Conservation (phyloP, 2,113 vertebrate genomes). For the Amblyopsis rosae region DNA sequence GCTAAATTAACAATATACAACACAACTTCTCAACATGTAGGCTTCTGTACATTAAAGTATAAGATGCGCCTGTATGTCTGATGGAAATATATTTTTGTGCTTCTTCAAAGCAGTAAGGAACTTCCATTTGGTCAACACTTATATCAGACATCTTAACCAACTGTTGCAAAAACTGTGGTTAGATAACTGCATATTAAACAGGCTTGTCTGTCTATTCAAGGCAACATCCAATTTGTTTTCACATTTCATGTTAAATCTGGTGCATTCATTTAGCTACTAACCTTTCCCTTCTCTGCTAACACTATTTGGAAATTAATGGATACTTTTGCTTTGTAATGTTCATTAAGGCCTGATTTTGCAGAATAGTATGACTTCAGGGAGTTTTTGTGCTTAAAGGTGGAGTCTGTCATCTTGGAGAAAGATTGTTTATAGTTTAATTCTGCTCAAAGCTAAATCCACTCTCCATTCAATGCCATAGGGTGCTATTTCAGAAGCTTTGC, state of each 20-base stretch:
- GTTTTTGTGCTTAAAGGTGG: conserved; percentile 68
- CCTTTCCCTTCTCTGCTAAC: conserved; percentile 22
- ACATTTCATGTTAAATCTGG: conserved; percentile 24
- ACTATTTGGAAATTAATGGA: conserved; percentile 26
- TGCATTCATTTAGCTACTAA: conserved; percentile 12
- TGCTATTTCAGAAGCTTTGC: too few species aligned
- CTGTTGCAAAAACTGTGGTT: conserved; percentile 45
- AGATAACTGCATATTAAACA: conserved; percentile 15
- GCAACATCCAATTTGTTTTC: conserved; percentile 19
- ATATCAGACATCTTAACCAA: conserved; percentile 69
- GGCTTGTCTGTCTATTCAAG: conserved; percentile 6
- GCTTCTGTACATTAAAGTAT: conserved; percentile 23
- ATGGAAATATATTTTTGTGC: conserved; percentile 63
- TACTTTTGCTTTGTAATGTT: conserved; percentile 52
- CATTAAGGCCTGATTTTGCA: conserved; percentile 40
- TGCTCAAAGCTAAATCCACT: too few species aligned
- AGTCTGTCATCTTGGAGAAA: neutral
- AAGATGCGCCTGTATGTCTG: conserved; percentile 50
- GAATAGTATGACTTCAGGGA: conserved; percentile 74
- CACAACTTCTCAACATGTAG: conserved; percentile 35
- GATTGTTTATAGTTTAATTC: too few species aligned
- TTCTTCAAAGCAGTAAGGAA: conserved; percentile 68
- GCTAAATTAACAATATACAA: conserved; percentile 31
- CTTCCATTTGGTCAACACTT: conserved; percentile 60
- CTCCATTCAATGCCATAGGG: too few species aligned